Evolutionary conservation across 35 echinoderm and acorn worm species (phyloP), one percentile per base, ranked within the genome.

Genomic region (Stichopus chloronotus): DNA sequence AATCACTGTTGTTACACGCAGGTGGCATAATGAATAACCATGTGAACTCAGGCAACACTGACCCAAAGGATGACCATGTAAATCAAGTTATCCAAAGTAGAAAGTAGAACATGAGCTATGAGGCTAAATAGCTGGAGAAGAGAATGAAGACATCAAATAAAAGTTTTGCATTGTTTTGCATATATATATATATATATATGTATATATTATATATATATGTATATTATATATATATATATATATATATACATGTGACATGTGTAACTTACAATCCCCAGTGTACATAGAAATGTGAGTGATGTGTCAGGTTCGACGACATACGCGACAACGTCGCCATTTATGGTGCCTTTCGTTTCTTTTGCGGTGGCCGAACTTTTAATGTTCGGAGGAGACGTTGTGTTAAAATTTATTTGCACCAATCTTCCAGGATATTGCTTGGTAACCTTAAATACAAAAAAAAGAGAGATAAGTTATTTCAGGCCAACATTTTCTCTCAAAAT

Each of bases 351-450:
- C 10, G 86, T 77, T 74, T 84, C 72, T 4, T 81, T 22, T 20
- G 79, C 16, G 8, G n/a, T 21, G 63, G 91, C 65, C 53, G 21
- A n/a, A 43, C 30, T 43, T 43, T 43, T 0, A 19, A 95, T 90
- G 19, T 14, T n/a, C 52, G 94, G 94, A 21, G 94, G 52, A 25
- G 77, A 14, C 16, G 94, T 95, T 53, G 87, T 88, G 63, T 95
- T 92, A 57, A 92, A 24, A 57, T 68, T 54, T 7, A 95, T 71
- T 87, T 86, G 23, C 94, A 95, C 92, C 63, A 87, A 19, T 90
- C 92, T 95, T 24, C 91, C 91, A 8, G 94, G 90, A 53, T 95
- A 95, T 55, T 92, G 83, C 17, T 95, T 95, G 8, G 16, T 78
- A 63, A 95, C 19, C 94, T 95, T 53, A 12, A 78, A 78, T 20